phyloP scores from a whole-genome alignment of 92 coral and sea anemone species.

The Epizoanthus ramosus region DNA sequence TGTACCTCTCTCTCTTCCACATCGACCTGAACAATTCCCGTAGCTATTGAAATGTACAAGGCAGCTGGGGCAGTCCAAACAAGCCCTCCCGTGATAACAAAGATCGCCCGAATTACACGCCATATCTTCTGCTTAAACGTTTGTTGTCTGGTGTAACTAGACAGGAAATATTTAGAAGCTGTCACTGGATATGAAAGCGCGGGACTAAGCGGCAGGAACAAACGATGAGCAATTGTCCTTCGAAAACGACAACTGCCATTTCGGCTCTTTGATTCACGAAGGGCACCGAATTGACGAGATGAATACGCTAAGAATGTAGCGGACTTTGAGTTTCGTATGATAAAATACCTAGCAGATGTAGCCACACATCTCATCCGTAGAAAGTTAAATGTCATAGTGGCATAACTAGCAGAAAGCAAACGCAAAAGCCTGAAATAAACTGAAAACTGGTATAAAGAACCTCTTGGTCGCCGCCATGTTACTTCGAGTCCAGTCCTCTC shows the following conservation, averaged over 20 bases:
- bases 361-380: slow-evolving; percentile 16
- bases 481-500: slow-evolving; percentile 18
- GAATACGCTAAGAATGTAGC: neutral
- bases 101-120: slow-evolving; percentile 64
- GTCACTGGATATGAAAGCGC: neutral
- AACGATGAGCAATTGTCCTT: neutral
- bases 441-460: neutral
- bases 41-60: slow-evolving; percentile 54
- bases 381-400: neutral
- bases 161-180: slow-evolving; percentile 12
- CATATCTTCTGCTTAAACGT: slow-evolving; percentile 52
- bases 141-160: slow-evolving; percentile 26
- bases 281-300: neutral
- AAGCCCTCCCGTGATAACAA: slow-evolving; percentile 67
- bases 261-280: neutral
- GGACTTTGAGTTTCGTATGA: neutral
- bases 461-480: slow-evolving; percentile 16
- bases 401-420: neutral
- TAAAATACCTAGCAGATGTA: neutral
- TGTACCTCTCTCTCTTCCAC: slow-evolving; percentile 56
- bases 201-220: neutral
- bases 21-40: slow-evolving; percentile 69
- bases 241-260: neutral
- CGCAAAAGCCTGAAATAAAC: neutral
- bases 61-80: slow-evolving; percentile 69